Conservation (phyloP, 1,140 invertebrate species). For the Pinna nobilis region DNA sequence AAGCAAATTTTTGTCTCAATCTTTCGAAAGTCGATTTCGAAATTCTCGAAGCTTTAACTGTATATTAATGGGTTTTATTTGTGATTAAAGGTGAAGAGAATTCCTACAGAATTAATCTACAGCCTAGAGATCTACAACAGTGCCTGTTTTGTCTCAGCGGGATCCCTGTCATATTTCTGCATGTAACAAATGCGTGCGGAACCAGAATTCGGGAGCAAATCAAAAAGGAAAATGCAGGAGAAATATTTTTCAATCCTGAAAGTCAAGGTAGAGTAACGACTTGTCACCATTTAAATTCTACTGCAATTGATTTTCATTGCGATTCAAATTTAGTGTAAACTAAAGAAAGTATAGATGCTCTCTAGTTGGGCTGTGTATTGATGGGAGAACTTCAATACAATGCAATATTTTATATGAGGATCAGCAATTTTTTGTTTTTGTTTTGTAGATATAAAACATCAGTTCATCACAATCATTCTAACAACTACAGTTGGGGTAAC, state of each 20-base stretch:
- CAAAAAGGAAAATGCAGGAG: conserved; percentile 74
- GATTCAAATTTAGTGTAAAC: conserved; percentile 4
- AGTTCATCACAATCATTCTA: conserved; percentile 86
- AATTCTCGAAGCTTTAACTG: neutral
- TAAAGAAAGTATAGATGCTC: neutral
- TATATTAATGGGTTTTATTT: neutral
- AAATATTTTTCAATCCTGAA: conserved; percentile 79
- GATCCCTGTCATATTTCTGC: conserved; percentile 86
- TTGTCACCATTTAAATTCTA: neutral
- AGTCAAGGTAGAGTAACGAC: conserved; percentile 78
- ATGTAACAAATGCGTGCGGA: conserved; percentile 81
- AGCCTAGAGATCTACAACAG: conserved; percentile 56
- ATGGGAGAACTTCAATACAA: neutral
- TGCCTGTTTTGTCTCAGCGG: conserved; percentile 82
- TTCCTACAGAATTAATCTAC: conserved; percentile 50
- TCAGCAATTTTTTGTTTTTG: no score
- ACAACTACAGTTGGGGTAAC: conserved; percentile 81
- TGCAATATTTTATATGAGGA: conserved; percentile 6
- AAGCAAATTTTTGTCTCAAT: no score
- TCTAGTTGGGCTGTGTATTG: neutral
- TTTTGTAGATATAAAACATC: conserved; percentile 80
- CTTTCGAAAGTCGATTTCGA: neutral
- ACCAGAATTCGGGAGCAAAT: conserved; percentile 81
- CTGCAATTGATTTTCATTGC: conserved; percentile 22
- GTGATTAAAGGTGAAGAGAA: conserved; percentile 59